Conservation (phyloP, 2,888 invertebrate species). For the Scaptomyza parva region DNA sequence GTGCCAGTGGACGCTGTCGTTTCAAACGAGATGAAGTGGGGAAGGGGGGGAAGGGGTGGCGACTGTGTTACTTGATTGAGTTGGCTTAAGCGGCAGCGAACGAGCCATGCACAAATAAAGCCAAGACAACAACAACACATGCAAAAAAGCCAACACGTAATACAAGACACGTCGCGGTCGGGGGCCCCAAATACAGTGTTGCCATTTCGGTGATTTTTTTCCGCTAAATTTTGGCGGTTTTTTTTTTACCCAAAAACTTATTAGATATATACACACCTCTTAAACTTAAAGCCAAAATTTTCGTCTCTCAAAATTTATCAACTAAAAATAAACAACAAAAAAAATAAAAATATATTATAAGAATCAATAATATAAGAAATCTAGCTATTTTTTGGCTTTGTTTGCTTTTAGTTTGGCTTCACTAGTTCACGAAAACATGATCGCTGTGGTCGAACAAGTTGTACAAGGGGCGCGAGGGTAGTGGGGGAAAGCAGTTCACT, state of each 20-base stretch:
- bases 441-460: conserved; percentile 2
- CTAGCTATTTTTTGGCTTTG: neutral
- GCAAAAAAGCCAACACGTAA: conserved; percentile 73
- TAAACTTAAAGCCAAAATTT: neutral
- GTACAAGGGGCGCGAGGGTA: neutral
- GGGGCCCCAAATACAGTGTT: conserved; percentile 13
- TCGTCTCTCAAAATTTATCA: neutral
- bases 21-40: neutral
- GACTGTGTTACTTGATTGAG: conserved; percentile 72
- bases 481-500: conserved; percentile 26
- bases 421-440: conserved; percentile 23
- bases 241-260: neutral
- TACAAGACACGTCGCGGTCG: conserved; percentile 52
- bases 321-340: no score
- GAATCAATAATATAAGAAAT: neutral
- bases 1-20: conserved; percentile 59
- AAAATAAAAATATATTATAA: neutral
- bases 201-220: conserved; percentile 3
- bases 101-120: conserved; percentile 71
- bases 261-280: neutral
- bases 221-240: neutral
- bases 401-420: neutral
- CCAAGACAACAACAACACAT: conserved; percentile 49
- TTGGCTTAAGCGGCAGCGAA: conserved; percentile 53
- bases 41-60: conserved; percentile 1